Base-by-base conservation (phyloP, 2,113 vertebrate species). In the Chauna torquata region DNA sequence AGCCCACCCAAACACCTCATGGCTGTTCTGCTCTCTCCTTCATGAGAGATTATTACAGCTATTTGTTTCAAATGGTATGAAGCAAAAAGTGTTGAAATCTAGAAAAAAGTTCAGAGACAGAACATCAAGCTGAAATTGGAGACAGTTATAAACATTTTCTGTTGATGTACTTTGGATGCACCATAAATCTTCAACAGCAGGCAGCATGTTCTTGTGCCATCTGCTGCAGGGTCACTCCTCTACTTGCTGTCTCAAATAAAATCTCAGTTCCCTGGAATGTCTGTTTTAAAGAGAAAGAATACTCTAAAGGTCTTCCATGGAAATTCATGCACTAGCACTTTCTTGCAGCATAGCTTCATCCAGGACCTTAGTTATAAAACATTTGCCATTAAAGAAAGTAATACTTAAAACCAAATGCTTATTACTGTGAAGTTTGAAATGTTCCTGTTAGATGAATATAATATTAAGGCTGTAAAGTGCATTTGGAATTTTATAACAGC, bases 401-500 rank as follows among this genome's bases (percentile, higher is more conserved):
- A 86, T 50, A 15, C 15, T 90, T 88, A 36, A 90, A 87, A 4
- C 45, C 40, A 25, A 88, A 15, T 45, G 57, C 18, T 34, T 68
- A 77, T 82, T 58, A 36, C n/a, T 86, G 36, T 34, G 45, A 88
- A 74, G 70, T 13, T 32, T 19, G 16, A 91, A 95, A 50, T 70
- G 45, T 90, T 95, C 54, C 81, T 72, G 3, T 76, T 89, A 20
- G 50, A 93, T 45, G 23, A 76, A 78, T 47, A 55, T 52, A 82
- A 80, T 15, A 62, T 36, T 54, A 79, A 79, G 54, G 44, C 76
- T 84, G 8, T 32, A 93, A 47, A 82, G 20, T 45, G 36, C 62
- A 20, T 90, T 90, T 96, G 52, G 89, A 85, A 80, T 89, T 78
- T 78, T 55, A 76, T 81, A 45, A 32, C 30, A 70, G 27, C 65